A percentile compares a stretch with the other conserved stretches of the same genome.
Conservation (phyloP, 2,797 vertebrate species). For the Tarsius wallacei region DNA sequence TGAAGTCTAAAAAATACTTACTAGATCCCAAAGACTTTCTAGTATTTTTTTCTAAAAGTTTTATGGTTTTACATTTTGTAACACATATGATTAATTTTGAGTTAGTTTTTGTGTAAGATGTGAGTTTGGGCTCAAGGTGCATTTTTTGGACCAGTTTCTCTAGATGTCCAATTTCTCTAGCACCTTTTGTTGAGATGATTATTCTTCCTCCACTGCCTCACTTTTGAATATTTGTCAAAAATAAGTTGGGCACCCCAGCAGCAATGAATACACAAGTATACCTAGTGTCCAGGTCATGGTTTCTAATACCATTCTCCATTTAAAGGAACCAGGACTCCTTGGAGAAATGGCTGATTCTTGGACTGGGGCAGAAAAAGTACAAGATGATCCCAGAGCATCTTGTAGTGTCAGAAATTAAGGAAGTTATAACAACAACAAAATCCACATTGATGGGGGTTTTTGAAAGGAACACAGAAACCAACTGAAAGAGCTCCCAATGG, state of each 20-base stretch:
- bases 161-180: background rate
- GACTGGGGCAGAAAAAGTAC: background rate
- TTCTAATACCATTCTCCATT: background rate
- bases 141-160: background rate
- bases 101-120: slow-evolving; percentile 6
- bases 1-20: slow-evolving; percentile 26
- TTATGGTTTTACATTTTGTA: slow-evolving; percentile 37
- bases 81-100: slow-evolving; percentile 19
- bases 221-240: slow-evolving; percentile 51
- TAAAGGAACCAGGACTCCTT: slow-evolving; percentile 23
- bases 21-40: background rate
- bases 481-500: background rate
- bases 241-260: background rate
- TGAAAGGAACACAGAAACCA: background rate
- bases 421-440: background rate
- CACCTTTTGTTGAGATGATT: slow-evolving; percentile 3
- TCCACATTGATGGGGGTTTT: background rate
- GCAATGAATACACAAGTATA: background rate
- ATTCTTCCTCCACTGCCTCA: background rate
- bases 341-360: slow-evolving; percentile 26
- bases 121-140: background rate
- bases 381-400: background rate
- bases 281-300: background rate
- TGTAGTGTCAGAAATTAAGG: background rate
- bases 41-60: background rate